These are phyloP conservation scores for Nannobrachium achirus DNA, from an alignment of 2,113 vertebrate species.

Conservation along the genomic window DNA sequence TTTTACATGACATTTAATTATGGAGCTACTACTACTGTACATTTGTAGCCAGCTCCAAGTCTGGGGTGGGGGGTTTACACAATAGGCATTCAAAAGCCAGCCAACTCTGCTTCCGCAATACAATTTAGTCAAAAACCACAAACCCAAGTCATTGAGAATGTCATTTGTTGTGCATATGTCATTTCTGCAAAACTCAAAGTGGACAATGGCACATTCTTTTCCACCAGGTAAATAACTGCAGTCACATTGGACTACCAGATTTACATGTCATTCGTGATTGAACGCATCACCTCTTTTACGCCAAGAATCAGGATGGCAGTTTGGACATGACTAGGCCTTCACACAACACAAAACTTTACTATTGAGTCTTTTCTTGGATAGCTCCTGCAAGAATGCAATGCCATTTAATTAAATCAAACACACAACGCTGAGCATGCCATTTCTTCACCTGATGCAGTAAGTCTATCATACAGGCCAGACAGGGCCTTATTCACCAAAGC, in stretches of 20 bases:
- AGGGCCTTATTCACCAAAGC: constrained; percentile 37
- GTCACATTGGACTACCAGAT: no score
- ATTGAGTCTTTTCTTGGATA: no score
- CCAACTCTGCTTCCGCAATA: neutral
- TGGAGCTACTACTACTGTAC: neutral
- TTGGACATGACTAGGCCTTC: no score
- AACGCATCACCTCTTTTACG: no score
- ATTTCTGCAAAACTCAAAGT: no score
- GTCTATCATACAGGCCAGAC: constrained; percentile 48
- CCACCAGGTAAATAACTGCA: no score
- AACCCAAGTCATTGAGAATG: constrained; percentile 9
- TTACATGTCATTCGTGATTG: no score
- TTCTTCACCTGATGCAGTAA: constrained; percentile 23
- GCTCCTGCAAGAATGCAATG: neutral
- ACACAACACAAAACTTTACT: no score
- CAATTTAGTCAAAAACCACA: neutral
- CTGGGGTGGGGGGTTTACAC: neutral
- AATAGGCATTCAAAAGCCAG: neutral
- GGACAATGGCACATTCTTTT: no score
- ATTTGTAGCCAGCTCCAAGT: no score
- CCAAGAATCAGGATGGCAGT: no score
- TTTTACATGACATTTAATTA: neutral
- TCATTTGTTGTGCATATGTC: neutral
- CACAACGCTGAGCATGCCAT: constrained; percentile 4
- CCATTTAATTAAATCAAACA: neutral